These are phyloP conservation scores for Pseudopodoces humilis DNA, from an alignment of 2,113 vertebrate genomes.

Conservation along the genomic window DNA sequence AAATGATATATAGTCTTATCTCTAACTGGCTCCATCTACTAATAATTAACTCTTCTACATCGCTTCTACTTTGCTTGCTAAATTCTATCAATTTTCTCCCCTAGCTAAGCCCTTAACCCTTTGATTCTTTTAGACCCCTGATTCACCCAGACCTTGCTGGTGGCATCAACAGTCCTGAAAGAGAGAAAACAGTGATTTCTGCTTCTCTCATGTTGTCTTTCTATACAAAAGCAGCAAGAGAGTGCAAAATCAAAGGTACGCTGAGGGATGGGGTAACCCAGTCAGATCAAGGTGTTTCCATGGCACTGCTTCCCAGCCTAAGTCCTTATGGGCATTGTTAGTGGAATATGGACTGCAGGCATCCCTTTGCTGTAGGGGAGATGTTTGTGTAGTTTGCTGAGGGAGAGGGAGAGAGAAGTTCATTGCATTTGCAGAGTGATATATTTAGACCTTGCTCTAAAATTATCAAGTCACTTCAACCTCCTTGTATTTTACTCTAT, in stretches of 20 bases:
- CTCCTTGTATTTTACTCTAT: background rate
- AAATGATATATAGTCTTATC: no score
- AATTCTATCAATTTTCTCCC: no score
- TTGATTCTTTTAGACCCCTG: no score
- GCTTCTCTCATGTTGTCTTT: background rate
- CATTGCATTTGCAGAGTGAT: background rate
- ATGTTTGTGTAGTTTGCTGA: background rate
- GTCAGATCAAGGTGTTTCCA: background rate
- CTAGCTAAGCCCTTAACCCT: no score
- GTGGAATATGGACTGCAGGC: background rate
- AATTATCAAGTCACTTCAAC: background rate
- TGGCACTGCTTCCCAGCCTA: background rate
- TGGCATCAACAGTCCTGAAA: background rate
- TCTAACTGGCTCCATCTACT: no score
- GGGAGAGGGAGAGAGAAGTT: background rate
- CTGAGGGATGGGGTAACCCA: background rate
- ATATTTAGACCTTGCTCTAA: background rate
- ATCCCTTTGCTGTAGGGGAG: background rate
- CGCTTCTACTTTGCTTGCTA: no score
- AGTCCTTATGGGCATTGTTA: background rate
- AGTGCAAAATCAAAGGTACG: background rate
- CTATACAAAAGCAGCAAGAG: background rate
- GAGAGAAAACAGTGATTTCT: background rate
- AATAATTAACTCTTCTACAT: no score
- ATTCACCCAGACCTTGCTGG: background rate